phyloP scores from a whole-genome alignment of 1,140 invertebrate species.

The Hypsibius dujardini region DNA sequence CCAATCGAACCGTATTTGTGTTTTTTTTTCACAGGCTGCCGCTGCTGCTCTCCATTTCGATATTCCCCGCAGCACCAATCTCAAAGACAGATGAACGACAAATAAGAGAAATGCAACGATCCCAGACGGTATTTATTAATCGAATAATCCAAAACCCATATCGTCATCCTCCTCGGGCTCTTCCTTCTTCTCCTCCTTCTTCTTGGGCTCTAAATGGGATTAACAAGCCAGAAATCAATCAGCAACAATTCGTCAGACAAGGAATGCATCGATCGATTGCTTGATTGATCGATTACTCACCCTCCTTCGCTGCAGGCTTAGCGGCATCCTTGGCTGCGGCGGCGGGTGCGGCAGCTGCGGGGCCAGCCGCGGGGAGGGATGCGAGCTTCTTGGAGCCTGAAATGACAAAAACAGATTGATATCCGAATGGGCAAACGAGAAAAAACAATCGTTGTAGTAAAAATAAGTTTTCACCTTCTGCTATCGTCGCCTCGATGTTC shows the following conservation, averaged over 20 bases:
- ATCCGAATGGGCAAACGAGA: neutral
- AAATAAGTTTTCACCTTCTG: conserved; percentile 63
- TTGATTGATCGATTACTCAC: neutral
- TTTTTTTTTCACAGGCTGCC: too few species aligned
- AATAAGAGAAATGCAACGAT: too few species aligned
- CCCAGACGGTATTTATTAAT: too few species aligned
- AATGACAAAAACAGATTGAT: conserved; percentile 18
- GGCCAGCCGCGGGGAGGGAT: conserved; percentile 25
- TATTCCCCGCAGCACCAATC: too few species aligned
- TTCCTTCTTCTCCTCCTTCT: conserved; percentile 31
- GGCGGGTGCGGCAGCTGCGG: conserved; percentile 22
- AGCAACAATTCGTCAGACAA: neutral
- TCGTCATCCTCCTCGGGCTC: conserved; percentile 32
- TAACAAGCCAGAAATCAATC: conserved; percentile 20
- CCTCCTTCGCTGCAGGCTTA: neutral
- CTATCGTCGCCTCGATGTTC: conserved; percentile 66
- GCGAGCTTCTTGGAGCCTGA: conserved; percentile 27
- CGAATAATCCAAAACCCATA: conserved; percentile 31
- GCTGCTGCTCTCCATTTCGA: too few species aligned
- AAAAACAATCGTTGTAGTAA: too few species aligned
- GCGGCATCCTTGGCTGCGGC: conserved; percentile 20
- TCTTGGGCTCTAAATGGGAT: too few species aligned
- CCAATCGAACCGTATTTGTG: too few species aligned
- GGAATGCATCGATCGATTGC: too few species aligned
- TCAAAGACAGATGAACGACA: too few species aligned